Percentiles rank a stretch among this genome's conserved stretches.
phyloP scores from a whole-genome alignment of 1,140 invertebrate genomes.

The Conus ventricosus region DNA sequence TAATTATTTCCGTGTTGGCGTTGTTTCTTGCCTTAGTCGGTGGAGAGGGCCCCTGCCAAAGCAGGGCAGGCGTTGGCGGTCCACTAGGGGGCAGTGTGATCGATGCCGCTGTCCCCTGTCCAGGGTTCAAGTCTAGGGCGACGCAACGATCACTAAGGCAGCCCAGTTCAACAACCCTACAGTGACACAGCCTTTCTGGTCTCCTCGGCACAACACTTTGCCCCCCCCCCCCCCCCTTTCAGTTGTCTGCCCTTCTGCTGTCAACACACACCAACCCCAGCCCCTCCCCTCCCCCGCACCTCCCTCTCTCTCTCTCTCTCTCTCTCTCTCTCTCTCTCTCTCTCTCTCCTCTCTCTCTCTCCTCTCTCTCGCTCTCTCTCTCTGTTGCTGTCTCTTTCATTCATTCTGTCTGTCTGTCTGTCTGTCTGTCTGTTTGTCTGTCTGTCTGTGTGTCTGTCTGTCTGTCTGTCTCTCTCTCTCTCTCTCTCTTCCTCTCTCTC shows the following conservation, averaged over 20 bases:
- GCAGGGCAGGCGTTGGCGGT: no score
- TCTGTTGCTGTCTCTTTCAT: not conserved
- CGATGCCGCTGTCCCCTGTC: no score
- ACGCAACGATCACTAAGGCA: no score
- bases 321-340: constrained; percentile 16
- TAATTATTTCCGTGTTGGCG: no score
- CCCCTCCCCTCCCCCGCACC: not conserved
- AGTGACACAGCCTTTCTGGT: no score
- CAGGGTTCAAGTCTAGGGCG: no score
- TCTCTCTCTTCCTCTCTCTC: not conserved
- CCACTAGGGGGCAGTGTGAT: no score
- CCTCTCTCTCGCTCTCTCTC: not conserved
- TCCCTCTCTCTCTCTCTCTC: constrained; percentile 1
- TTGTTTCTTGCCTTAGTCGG: no score
- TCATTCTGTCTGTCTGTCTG: not conserved
- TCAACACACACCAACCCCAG: no score
- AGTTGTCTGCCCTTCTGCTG: no score
- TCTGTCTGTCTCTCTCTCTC: not conserved
- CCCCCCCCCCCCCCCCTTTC: not conserved
- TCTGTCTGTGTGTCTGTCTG: not conserved
- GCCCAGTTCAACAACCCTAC: no score
- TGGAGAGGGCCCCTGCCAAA: no score
- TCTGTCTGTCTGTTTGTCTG: not conserved
- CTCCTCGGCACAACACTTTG: not conserved
- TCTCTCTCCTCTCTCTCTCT: constrained; percentile 10